phyloP scores from a whole-genome alignment of 2,113 vertebrate species.

The Perccottus glenii region DNA sequence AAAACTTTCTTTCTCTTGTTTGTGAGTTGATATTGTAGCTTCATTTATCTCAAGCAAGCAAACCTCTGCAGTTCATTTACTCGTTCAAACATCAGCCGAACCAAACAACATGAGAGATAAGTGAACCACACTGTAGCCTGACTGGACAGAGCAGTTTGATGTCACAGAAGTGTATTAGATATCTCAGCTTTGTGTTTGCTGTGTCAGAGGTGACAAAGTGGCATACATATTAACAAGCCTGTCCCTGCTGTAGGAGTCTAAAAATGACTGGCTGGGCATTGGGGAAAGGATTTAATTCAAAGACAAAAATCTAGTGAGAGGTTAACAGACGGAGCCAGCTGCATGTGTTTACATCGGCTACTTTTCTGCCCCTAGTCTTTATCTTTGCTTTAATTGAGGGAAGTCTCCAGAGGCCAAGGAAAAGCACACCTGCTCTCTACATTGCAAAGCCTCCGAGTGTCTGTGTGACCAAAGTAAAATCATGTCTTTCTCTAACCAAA shows the following conservation, averaged over 20 bases:
- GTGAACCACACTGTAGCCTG: neutral
- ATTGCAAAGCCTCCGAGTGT: constrained; percentile 3
- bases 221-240: neutral
- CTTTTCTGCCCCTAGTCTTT: constrained; percentile 7
- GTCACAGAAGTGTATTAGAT: constrained; percentile 4
- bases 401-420: constrained; percentile 1
- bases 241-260: neutral
- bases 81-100: constrained; percentile 2
- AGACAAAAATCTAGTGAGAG: neutral
- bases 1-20: neutral
- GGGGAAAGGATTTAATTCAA: constrained; percentile 1
- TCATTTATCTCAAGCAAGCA: constrained; percentile 2
- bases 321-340: constrained; percentile 11
- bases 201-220: neutral
- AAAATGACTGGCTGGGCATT: neutral
- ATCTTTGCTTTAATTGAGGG: constrained; percentile 43
- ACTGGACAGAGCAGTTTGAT: constrained; percentile 2
- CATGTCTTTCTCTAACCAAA: constrained; percentile 17
- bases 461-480: constrained; percentile 16
- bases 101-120: constrained; percentile 6
- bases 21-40: constrained; percentile 4
- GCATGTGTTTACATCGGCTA: constrained; percentile 3
- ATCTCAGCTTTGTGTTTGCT: neutral
- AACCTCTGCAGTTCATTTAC: constrained; percentile 6
- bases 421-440: constrained; percentile 39